Evolutionary conservation across 2,113 vertebrate species (phyloP).

Genomic region (Athene cunicularia): DNA sequence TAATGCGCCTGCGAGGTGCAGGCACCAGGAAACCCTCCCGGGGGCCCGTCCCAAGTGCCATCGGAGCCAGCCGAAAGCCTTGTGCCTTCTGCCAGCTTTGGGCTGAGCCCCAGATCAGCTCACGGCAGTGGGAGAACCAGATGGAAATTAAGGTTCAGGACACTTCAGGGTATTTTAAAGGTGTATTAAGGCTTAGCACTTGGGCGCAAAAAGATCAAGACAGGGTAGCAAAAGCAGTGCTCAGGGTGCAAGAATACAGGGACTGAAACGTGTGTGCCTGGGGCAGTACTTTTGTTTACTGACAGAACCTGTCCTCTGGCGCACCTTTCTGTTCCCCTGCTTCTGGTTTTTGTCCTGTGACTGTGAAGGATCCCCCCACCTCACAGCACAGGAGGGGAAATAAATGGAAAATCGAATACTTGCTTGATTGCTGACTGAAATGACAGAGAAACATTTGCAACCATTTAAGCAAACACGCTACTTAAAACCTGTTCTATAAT

Average conservation of each 20-base stretch:
- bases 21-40: not conserved
- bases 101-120: accelerated
- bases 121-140: not conserved
- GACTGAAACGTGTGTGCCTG: not conserved
- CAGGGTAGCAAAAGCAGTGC: not conserved
- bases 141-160: not conserved
- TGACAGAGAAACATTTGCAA: conserved; percentile 3
- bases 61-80: not conserved
- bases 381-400: not conserved
- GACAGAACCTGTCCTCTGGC: not conserved
- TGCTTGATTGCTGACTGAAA: not conserved
- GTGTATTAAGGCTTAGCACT: not conserved
- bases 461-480: not conserved
- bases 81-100: not conserved
- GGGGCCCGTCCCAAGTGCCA: not conserved
- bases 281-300: not conserved
- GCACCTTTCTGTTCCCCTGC: not conserved
- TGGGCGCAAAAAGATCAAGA: not conserved
- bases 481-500: not conserved
- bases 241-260: not conserved
- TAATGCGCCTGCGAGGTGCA: not conserved
- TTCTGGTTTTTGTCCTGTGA: not conserved
- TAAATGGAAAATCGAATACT: not conserved
- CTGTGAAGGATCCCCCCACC: not conserved
- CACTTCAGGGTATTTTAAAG: not conserved